Evolutionary conservation across 2,888 invertebrate genomes (phyloP).

Genomic region (Polia nebulosa): DNA sequence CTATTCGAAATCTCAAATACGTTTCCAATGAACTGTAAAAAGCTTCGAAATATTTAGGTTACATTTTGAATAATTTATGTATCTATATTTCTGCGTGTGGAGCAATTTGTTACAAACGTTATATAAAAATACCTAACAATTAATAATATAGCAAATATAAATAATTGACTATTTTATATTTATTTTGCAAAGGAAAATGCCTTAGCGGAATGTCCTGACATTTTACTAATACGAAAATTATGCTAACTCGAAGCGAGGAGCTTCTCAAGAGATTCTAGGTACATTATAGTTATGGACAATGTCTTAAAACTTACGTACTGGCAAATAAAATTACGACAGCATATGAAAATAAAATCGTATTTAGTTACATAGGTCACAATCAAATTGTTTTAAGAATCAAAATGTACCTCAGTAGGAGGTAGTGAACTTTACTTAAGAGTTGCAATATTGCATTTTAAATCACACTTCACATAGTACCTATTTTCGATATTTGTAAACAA

Average conservation of each 20-base stretch:
- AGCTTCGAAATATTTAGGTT: slow-evolving; percentile 28
- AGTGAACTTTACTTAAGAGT: background rate
- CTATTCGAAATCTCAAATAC: slow-evolving; percentile 16
- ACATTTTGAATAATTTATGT: slow-evolving; percentile 21
- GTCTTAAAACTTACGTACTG: slow-evolving; percentile 40
- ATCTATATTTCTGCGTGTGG: background rate
- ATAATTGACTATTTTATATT: slow-evolving; percentile 34
- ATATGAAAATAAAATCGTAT: slow-evolving; percentile 23
- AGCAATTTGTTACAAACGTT: slow-evolving; percentile 5
- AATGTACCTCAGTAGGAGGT: background rate
- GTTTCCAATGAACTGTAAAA: slow-evolving; percentile 37
- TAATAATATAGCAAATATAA: slow-evolving; percentile 16
- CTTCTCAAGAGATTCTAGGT: slow-evolving; percentile 33
- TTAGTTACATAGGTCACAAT: slow-evolving; percentile 10
- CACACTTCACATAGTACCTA: slow-evolving; percentile 1
- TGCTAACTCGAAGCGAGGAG: slow-evolving; percentile 56
- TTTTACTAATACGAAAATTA: slow-evolving; percentile 72
- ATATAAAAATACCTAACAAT: slow-evolving; percentile 14
- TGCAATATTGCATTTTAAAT: background rate
- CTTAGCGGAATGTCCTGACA: slow-evolving; percentile 58
- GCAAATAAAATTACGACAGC: slow-evolving; percentile 36
- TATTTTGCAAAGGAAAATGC: slow-evolving; percentile 37
- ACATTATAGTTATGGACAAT: slow-evolving; percentile 44
- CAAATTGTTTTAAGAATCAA: background rate
- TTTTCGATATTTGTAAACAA: slow-evolving; percentile 33